Percentiles rank a stretch among this genome's conserved stretches.
Evolutionary conservation across 2,113 vertebrate genomes (phyloP).

Genomic region (Cynoglossus semilaevis): DNA sequence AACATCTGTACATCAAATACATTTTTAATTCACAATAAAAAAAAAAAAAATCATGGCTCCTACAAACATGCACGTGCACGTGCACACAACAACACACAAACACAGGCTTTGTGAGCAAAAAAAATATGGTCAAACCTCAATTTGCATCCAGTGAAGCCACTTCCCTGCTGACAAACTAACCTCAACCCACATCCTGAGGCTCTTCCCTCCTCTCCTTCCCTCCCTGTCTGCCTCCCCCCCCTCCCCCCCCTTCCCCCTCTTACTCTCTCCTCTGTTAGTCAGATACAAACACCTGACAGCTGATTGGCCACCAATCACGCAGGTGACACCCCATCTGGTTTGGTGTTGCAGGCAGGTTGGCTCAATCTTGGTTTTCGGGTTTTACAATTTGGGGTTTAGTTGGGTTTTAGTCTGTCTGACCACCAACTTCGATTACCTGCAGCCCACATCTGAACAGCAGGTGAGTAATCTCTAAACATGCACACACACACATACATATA

Average conservation of each 20-base stretch:
- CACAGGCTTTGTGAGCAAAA: conserved; percentile 10
- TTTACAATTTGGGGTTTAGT: conserved; percentile 68
- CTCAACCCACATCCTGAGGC: conserved; percentile 65
- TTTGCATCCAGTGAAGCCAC: conserved; percentile 69
- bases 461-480: conserved; percentile 49
- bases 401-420: conserved; percentile 58
- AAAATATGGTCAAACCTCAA: conserved; percentile 46
- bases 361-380: conserved; percentile 21
- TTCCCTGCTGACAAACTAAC: conserved; percentile 40
- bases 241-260: background rate
- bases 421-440: conserved; percentile 40
- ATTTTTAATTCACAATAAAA: background rate
- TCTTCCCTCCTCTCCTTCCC: conserved; percentile 34
- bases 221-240: conserved; percentile 7
- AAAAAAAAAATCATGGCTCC: background rate
- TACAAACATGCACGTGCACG: background rate
- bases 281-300: background rate
- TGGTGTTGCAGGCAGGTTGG: conserved; percentile 53
- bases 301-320: conserved; percentile 46
- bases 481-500: conserved; percentile 1
- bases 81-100: background rate
- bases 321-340: conserved; percentile 34
- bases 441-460: conserved; percentile 27
- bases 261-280: background rate
- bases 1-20: too few species aligned